phyloP scores from a whole-genome alignment of 2,797 vertebrate species.

The Sebastiscus albofasciatus region DNA sequence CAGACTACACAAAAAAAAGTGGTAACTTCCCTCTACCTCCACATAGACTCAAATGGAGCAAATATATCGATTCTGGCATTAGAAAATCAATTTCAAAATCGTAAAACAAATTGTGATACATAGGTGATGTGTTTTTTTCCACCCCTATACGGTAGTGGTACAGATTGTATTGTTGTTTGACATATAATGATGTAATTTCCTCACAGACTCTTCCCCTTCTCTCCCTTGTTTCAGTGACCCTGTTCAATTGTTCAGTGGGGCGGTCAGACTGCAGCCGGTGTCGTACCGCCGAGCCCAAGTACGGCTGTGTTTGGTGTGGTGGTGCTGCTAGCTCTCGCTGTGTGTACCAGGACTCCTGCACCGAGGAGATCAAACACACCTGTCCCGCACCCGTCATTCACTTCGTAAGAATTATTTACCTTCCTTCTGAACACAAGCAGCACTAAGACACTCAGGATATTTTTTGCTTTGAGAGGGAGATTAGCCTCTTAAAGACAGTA shows the following conservation, averaged over 20 bases:
- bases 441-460: background rate
- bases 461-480: background rate
- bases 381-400: slow-evolving; percentile 95
- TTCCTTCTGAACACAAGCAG: background rate
- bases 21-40: no score
- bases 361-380: slow-evolving; percentile 82
- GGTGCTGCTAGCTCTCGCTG: slow-evolving; percentile 83
- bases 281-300: slow-evolving; percentile 89
- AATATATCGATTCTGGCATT: no score
- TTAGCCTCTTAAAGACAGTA: no score
- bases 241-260: slow-evolving; percentile 97
- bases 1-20: no score
- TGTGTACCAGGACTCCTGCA: slow-evolving; percentile 88
- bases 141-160: no score
- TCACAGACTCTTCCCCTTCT: background rate
- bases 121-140: no score
- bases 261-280: slow-evolving; percentile 95
- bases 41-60: no score
- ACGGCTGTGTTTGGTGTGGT: slow-evolving; percentile 94
- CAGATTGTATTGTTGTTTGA: background rate
- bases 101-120: no score
- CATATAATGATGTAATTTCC: background rate
- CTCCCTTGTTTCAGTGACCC: slow-evolving; percentile 82
- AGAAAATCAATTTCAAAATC: no score
- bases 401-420: slow-evolving; percentile 80